Base-by-base conservation (phyloP, 2,797 vertebrate species). In the Gallinago stenura region DNA sequence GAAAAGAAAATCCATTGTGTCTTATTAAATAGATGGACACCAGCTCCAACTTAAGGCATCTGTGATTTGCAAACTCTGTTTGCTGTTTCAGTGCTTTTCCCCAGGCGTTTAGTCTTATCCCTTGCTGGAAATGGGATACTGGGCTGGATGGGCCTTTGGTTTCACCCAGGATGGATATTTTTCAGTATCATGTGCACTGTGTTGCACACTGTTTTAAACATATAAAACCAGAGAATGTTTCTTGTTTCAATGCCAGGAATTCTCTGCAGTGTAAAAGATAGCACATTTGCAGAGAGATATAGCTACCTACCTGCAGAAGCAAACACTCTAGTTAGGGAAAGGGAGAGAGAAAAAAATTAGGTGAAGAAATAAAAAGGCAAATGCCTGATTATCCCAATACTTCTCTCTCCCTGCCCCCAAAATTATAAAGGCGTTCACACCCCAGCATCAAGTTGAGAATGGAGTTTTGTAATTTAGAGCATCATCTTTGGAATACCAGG, bases 381-480 rank as follows among this genome's bases (percentile, higher is more conserved):
- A 57, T 12, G 4, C 12, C 50, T 39, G 31, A 68, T 89, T 54
- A 43, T 61, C 41, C 53, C 43, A 43, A 39, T 13, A 4, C 2
- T 69, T 41, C 43, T 25, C 2, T 28, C 71, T 73, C 60, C 43
- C 53, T 86, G 31, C 33, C 19, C 45, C 18, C 1, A 4, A 22
- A 53, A 70, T 81, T 48, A 45, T 17, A 15, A 57, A 92, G 75
- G 31, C 28, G 26, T 30, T 87, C 61, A 18, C 41, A 53, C 41
- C 31, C 76, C 83, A 83, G 54, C 72, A 90, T 35, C 41, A 72
- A 30, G 57, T 2, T 20, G 65, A 81, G 70, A 87, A 31, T 5
- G 25, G 2, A 6, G 9, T 78, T 94, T 84, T 93, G 70, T 92
- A 61, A 81, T 91, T 71, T 79, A 84, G 94, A 95, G 6, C 17